These are phyloP conservation scores for Zootoca vivipara DNA, from an alignment of 2,113 vertebrate species.

Conservation along the genomic window DNA sequence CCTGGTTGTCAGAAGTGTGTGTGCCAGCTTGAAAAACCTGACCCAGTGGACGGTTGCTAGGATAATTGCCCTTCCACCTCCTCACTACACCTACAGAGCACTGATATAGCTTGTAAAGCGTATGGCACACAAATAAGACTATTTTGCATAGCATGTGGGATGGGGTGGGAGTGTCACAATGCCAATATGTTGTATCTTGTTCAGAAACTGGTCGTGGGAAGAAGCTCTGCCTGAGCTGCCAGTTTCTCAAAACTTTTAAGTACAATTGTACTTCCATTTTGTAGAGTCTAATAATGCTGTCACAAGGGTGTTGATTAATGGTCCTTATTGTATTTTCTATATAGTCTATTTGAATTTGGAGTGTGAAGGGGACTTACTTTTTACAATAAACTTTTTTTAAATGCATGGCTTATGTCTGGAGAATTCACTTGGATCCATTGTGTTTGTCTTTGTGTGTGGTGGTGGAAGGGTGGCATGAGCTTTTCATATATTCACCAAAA, in stretches of 20 bases:
- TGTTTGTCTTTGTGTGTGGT: neutral
- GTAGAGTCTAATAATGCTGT: constrained; percentile 69
- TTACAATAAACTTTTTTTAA: constrained; percentile 73
- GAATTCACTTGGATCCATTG: constrained; percentile 11
- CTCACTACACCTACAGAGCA: constrained; percentile 46
- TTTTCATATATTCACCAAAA: neutral
- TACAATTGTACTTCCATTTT: constrained; percentile 64
- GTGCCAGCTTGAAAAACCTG: constrained; percentile 7
- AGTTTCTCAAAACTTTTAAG: constrained; percentile 55
- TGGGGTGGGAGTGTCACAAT: constrained; percentile 53
- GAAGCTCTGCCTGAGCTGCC: constrained; percentile 64
- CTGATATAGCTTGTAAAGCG: constrained; percentile 28
- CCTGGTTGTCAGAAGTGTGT: constrained; percentile 36
- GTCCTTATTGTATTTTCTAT: constrained; percentile 68
- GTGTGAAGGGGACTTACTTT: constrained; percentile 58
- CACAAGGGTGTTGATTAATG: constrained; percentile 65
- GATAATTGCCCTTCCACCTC: constrained; percentile 63
- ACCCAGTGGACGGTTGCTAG: constrained; percentile 59
- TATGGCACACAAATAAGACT: constrained; percentile 56
- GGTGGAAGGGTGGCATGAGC: neutral
- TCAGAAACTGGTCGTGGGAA: constrained; percentile 62
- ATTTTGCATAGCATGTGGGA: constrained; percentile 54
- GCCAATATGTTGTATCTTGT: constrained; percentile 67
- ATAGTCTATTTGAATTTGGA: constrained; percentile 76
- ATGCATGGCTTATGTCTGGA: constrained; percentile 6